phyloP scores from a whole-genome alignment of 2,113 vertebrate genomes.

The Ifrita kowaldi region DNA sequence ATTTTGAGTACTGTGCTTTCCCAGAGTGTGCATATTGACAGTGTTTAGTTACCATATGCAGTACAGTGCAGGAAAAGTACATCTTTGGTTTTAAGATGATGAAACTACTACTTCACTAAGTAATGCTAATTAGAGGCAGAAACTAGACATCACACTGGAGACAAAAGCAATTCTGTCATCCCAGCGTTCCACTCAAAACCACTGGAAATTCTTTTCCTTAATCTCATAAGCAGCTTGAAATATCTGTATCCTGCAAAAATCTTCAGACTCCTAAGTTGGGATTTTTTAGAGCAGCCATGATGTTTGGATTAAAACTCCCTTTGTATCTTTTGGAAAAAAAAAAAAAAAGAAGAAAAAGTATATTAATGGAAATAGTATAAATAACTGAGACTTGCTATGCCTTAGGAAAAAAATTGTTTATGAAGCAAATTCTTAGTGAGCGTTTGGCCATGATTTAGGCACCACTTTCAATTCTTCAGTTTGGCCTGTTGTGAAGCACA shows the following conservation, averaged over 20 bases:
- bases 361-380: background rate
- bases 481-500: background rate
- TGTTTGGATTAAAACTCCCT: background rate
- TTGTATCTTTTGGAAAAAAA: background rate
- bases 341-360: background rate
- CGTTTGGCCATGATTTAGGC: background rate
- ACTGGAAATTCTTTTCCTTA: background rate
- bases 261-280: background rate
- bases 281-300: background rate
- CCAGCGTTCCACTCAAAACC: background rate
- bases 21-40: background rate
- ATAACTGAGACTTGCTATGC: background rate
- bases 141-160: background rate
- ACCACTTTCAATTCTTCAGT: background rate
- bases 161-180: background rate
- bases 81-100: background rate
- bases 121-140: background rate
- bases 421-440: background rate
- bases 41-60: background rate
- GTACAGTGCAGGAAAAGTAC: background rate
- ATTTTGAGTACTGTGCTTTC: background rate
- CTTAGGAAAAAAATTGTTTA: background rate
- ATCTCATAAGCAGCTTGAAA: conserved; percentile 2
- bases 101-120: background rate
- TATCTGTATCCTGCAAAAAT: background rate